Base-by-base conservation (phyloP, 1,140 invertebrate species). In the Sycophila sp. region DNA sequence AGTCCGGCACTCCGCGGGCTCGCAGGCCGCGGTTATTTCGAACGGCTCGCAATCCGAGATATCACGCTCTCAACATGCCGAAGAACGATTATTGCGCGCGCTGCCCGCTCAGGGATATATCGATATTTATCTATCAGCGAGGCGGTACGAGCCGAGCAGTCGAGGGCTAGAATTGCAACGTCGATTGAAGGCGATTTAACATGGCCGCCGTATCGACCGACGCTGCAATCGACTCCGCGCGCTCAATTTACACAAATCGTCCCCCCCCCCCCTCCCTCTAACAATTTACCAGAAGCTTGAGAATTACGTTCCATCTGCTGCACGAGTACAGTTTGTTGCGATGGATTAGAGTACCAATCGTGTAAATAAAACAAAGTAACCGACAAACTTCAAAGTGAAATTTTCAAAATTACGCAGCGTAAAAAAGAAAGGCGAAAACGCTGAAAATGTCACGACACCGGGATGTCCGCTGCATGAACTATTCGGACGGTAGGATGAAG, bases 371-470 rank as follows among this genome's bases (percentile, higher is more conserved):
- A n/a, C n/a, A n/a, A n/a, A n/a, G n/a, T n/a, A n/a, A n/a, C n/a
- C n/a, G n/a, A n/a, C n/a, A n/a, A n/a, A n/a, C n/a, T n/a, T n/a
- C n/a, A n/a, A n/a, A n/a, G n/a, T n/a, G n/a, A n/a, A n/a, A n/a
- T n/a, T n/a, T n/a, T n/a, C n/a, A n/a, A n/a, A n/a, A n/a, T n/a
- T n/a, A n/a, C n/a, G n/a, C n/a, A n/a, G n/a, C n/a, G n/a, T n/a
- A n/a, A n/a, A n/a, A n/a, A n/a, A n/a, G n/a, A n/a, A n/a, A n/a
- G n/a, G n/a, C n/a, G n/a, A n/a, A n/a, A n/a, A n/a, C n/a, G n/a
- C n/a, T n/a, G n/a, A 71, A 86, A 80, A 94, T 94, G 93, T 91
- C 93, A 68, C 91, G 93, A 17, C 93, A 94, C 82, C 87, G 93
- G 69, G 92, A 93, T 82, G 88, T 94, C 47, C 87, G 93, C 64